phyloP scores from a whole-genome alignment of 2,888 invertebrate species.

The Incurvaria masculella region DNA sequence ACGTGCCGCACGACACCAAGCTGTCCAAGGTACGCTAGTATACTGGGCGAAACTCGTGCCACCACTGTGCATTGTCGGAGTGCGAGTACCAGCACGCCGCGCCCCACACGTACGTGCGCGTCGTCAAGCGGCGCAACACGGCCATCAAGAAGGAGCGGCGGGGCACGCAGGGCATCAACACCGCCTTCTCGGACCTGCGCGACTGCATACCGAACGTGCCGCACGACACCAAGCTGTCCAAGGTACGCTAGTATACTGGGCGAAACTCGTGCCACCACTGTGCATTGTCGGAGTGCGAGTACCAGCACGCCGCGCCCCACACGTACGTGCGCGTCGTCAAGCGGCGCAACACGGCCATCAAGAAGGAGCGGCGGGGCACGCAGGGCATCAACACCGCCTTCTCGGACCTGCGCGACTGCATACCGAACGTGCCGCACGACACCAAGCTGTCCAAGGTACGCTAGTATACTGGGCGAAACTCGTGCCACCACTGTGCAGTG shows the following conservation, averaged over 20 bases:
- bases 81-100: slow-evolving; percentile 15
- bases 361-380: slow-evolving; percentile 83
- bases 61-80: background rate
- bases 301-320: slow-evolving; percentile 31
- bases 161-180: slow-evolving; percentile 91
- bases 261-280: slow-evolving; percentile 2
- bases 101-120: background rate
- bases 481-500: slow-evolving; percentile 19
- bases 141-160: slow-evolving; percentile 87
- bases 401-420: slow-evolving; percentile 87
- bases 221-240: slow-evolving; percentile 91
- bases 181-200: slow-evolving; percentile 86
- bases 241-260: too few relatives aligned
- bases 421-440: slow-evolving; percentile 94
- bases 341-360: slow-evolving; percentile 69
- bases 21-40: slow-evolving; percentile 76
- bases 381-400: slow-evolving; percentile 96
- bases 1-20: slow-evolving; percentile 94
- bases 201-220: slow-evolving; percentile 96
- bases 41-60: slow-evolving; percentile 40
- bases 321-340: slow-evolving; percentile 15
- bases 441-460: slow-evolving; percentile 90
- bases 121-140: slow-evolving; percentile 43
- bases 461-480: too few relatives aligned
- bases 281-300: background rate